Evolutionary conservation across 2,797 vertebrate species (phyloP).

Genomic region (Mus spretus): DNA sequence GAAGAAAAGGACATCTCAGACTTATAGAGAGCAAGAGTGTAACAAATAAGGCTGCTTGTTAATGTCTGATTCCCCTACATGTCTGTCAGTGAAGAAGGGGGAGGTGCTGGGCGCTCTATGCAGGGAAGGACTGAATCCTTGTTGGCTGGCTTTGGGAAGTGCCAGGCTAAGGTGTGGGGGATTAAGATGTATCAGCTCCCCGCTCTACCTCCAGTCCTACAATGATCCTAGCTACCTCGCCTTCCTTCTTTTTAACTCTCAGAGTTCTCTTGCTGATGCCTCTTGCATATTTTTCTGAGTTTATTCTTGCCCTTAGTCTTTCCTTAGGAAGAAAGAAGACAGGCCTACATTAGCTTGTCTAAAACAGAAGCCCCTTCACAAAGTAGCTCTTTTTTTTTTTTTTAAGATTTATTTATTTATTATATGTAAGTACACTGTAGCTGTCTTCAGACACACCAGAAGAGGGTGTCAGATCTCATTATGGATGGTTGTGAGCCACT

Average conservation of each 20-base stretch:
- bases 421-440: too few species aligned
- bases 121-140: neutral
- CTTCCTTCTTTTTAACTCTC: neutral
- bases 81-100: neutral
- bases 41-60: neutral
- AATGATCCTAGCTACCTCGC: too few species aligned
- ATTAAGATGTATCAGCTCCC: neutral
- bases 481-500: too few species aligned
- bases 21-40: neutral
- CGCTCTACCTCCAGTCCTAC: neutral
- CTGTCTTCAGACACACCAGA: too few species aligned
- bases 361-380: neutral
- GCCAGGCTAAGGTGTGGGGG: neutral
- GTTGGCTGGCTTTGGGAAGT: neutral
- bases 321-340: neutral
- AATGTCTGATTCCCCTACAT: neutral
- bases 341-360: neutral
- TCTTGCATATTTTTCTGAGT: conserved; percentile 15
- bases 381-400: neutral
- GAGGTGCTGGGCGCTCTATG: neutral
- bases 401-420: too few species aligned
- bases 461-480: too few species aligned
- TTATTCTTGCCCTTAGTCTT: neutral
- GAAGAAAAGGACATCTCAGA: neutral
- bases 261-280: neutral